Percentiles rank a stretch among this genome's conserved stretches.
phyloP scores from a whole-genome alignment of 2,113 vertebrate genomes.

The Sander lucioperca region DNA sequence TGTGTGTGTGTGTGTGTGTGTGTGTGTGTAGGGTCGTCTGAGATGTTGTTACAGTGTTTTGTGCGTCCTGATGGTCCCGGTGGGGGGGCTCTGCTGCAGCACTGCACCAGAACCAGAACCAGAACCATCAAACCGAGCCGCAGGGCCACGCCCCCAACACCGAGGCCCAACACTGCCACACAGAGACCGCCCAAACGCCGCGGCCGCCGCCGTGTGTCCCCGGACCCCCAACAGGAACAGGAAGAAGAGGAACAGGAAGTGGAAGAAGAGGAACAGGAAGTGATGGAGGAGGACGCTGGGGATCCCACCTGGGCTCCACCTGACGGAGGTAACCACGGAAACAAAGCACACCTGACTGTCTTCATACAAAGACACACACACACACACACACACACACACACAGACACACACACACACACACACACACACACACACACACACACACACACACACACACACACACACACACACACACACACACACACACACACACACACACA shows the following conservation, averaged over 20 bases:
- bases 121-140: constrained; percentile 32
- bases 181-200: neutral
- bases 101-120: constrained; percentile 61
- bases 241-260: neutral
- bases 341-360: neutral
- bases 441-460: too few relatives aligned
- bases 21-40: constrained; percentile 33
- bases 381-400: too few relatives aligned
- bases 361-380: neutral
- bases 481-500: too few relatives aligned
- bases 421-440: too few relatives aligned
- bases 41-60: constrained; percentile 59
- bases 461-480: too few relatives aligned
- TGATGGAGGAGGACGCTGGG: constrained; percentile 19
- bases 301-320: constrained; percentile 58
- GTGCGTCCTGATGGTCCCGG: constrained; percentile 57
- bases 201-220: rapidly evolving
- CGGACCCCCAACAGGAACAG: neutral
- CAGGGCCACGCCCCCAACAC: neutral
- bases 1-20: too few relatives aligned
- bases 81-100: constrained; percentile 61
- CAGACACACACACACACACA: too few relatives aligned
- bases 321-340: constrained; percentile 33
- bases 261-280: neutral
- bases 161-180: neutral